Percentiles rank a stretch among this genome's conserved stretches.
phyloP scores from a whole-genome alignment of 1,140 invertebrate species.

The Amyelois transitella region DNA sequence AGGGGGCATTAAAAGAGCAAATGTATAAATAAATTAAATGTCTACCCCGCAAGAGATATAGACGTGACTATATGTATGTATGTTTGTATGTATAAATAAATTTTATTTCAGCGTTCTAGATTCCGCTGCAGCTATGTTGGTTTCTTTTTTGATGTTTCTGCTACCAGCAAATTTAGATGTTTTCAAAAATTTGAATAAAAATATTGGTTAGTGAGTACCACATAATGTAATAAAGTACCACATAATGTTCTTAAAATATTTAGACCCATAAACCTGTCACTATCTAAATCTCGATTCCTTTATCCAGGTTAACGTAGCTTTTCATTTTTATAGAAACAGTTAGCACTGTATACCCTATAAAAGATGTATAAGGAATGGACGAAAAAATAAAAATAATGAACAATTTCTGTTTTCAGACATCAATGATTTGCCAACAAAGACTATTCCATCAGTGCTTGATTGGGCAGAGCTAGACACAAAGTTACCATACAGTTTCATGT shows the following conservation, averaged over 20 bases:
- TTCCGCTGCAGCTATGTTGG: constrained; percentile 84
- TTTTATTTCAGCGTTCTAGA: constrained; percentile 80
- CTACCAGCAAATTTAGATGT: constrained; percentile 83
- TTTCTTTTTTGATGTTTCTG: constrained; percentile 85
- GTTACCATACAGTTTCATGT: constrained; percentile 84
- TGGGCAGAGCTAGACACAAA: constrained; percentile 82
- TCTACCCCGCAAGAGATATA: too few relatives aligned
- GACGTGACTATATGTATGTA: too few relatives aligned
- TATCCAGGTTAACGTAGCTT: too few relatives aligned
- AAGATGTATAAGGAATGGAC: neutral
- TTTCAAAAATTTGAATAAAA: constrained; percentile 76
- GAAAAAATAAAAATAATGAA: neutral
- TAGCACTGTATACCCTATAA: too few relatives aligned
- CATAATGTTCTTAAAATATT: neutral
- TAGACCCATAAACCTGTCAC: too few relatives aligned
- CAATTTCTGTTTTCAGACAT: constrained; percentile 22
- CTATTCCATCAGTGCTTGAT: constrained; percentile 78
- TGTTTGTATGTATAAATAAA: neutral
- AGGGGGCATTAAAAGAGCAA: too few relatives aligned
- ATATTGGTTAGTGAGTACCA: neutral
- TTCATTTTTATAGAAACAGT: too few relatives aligned
- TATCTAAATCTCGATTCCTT: too few relatives aligned
- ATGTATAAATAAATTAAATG: too few relatives aligned
- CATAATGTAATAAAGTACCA: neutral
- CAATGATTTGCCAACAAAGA: constrained; percentile 29